Evolutionary conservation across 2,888 invertebrate genomes (phyloP), one percentile per base, ranked within the genome.

Genomic region (Drosophila rubida): DNA sequence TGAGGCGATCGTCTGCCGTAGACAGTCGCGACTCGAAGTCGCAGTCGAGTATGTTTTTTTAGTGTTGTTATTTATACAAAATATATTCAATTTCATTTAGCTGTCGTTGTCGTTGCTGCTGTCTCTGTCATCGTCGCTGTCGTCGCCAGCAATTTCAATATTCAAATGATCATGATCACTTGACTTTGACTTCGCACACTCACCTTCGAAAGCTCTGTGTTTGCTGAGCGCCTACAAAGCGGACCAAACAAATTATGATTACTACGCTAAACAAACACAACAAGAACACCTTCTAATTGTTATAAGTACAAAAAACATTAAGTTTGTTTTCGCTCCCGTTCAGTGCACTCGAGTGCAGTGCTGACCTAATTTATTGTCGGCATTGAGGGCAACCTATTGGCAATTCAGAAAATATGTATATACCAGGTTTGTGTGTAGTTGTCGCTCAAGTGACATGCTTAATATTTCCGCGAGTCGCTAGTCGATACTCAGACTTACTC

Each of bases 101-200:
- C 69, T 37, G n/a, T n/a, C n/a, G n/a, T n/a, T n/a, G n/a, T n/a
- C n/a, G n/a, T n/a, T n/a, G n/a, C n/a, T n/a, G n/a, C n/a, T n/a
- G n/a, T n/a, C n/a, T n/a, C n/a, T 37, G 32, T 37, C 14, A 14
- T 37, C 68, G 69, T 68, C 58, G 68, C 35, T 19, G 50, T 57
- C 25, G 51, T 46, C 57, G 42, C 62, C 69, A 69, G 69, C 74
- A 62, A 77, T 73, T 87, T 76, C 85, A 82, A 82, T 82, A 82
- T 82, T 82, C 82, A 82, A 82, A 80, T 80, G 79, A 74, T 86
- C 62, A 83, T 80, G 68, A 86, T 74, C 64, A 82, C 66, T 76
- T 66, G 82, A 82, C 76, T 69, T 69, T 55, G 54, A 67, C 57
- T 51, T 57, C 50, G 41, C 44, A 25, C 13, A 32, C 44, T 51